Evolutionary conservation across 2,113 vertebrate species (phyloP).

Genomic region (Myrmophylax atrothorax): DNA sequence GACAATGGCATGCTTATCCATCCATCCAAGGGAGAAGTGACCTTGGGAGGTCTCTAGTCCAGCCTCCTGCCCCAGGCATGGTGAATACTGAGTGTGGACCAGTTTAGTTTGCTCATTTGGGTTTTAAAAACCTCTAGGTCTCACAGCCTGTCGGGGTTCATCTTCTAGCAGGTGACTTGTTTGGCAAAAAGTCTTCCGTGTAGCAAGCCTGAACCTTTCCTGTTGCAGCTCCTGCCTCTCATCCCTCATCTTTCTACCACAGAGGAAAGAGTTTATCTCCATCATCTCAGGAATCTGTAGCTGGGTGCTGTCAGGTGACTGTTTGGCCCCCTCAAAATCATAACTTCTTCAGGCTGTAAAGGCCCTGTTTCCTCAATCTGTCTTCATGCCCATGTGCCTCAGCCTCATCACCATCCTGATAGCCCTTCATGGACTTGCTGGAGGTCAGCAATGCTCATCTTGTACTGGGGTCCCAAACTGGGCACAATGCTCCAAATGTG

Average conservation of each 20-base stretch:
- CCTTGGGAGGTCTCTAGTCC: not conserved
- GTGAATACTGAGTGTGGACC: not conserved
- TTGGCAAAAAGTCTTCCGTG: not conserved
- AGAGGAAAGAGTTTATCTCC: not conserved
- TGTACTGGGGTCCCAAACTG: not conserved
- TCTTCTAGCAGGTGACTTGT: not conserved
- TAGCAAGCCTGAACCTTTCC: not conserved
- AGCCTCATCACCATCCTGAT: not conserved
- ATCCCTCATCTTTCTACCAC: not conserved
- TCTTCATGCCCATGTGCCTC: not conserved
- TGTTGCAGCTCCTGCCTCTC: not conserved
- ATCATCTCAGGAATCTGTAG: not conserved
- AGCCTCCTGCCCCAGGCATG: not conserved
- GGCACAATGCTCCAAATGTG: not conserved
- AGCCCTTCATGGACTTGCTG: not conserved
- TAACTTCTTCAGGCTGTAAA: not conserved
- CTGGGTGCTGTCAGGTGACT: not conserved
- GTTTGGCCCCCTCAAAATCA: fast-evolving
- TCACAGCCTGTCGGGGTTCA: not conserved
- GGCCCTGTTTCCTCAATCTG: not conserved
- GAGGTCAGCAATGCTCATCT: not conserved
- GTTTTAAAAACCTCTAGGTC: not conserved
- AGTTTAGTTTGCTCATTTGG: not conserved
- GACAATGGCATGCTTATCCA: fast-evolving
- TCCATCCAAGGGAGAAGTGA: not conserved